Percentiles rank a stretch among this genome's conserved stretches.
Evolutionary conservation across 2,113 vertebrate species (phyloP).

Genomic region (Poicephalus gulielmi): DNA sequence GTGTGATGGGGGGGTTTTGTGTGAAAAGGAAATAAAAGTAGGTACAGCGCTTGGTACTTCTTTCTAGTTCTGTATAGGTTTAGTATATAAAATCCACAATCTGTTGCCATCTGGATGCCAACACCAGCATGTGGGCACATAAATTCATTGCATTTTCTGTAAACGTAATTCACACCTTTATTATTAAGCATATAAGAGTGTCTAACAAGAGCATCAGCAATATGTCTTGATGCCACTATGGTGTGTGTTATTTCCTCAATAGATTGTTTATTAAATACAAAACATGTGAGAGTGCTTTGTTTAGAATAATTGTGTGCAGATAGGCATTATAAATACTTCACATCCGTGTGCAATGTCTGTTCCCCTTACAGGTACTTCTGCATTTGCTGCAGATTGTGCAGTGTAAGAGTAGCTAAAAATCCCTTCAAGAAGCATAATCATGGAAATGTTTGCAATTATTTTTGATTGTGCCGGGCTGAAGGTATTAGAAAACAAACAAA

Average conservation of each 20-base stretch:
- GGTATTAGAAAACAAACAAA: background rate
- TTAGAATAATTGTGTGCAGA: background rate
- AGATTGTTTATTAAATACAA: background rate
- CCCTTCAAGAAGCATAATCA: background rate
- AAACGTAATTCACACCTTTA: background rate
- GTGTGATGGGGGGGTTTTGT: background rate
- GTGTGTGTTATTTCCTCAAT: background rate
- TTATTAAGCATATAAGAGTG: background rate
- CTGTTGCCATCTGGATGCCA: background rate
- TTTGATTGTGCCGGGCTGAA: background rate
- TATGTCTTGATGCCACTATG: background rate
- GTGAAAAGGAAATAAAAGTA: background rate
- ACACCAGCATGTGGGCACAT: accelerated
- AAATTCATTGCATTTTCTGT: background rate
- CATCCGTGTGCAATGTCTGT: background rate
- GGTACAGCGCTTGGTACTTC: background rate
- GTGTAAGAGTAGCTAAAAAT: background rate
- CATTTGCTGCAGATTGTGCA: background rate
- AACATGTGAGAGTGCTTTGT: background rate
- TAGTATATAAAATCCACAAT: background rate
- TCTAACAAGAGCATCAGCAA: background rate
- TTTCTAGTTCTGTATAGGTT: background rate
- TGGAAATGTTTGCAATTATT: background rate
- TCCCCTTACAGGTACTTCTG: background rate
- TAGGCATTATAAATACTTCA: background rate